phyloP scores from a whole-genome alignment of 2,888 invertebrate species.

The Spilosoma lubricipeda region DNA sequence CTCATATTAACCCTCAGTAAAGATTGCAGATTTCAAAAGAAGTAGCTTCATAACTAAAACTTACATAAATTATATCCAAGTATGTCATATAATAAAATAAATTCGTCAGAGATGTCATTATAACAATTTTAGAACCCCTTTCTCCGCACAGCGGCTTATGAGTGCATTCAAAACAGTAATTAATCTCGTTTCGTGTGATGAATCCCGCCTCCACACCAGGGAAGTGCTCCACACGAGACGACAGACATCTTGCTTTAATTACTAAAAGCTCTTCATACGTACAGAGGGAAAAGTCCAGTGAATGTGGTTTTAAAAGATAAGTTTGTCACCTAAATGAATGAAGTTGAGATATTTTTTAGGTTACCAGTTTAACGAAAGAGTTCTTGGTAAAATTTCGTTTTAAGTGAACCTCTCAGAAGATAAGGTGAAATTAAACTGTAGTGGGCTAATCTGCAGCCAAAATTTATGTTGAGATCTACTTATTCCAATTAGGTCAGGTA shows the following conservation, averaged over 20 bases:
- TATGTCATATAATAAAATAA: not conserved
- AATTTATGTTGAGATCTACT: not conserved
- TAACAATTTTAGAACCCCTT: slow-evolving; percentile 13
- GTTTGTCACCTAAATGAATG: slow-evolving; percentile 20
- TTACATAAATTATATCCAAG: not conserved
- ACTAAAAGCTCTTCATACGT: slow-evolving; percentile 30
- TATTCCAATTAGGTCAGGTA: not conserved
- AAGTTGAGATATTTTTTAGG: slow-evolving; percentile 11
- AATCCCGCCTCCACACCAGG: slow-evolving; percentile 5
- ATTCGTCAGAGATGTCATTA: not conserved
- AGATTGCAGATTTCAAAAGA: not conserved
- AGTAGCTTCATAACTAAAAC: not conserved
- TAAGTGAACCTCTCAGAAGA: not conserved
- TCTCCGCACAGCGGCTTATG: slow-evolving; percentile 1
- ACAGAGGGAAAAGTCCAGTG: slow-evolving; percentile 8
- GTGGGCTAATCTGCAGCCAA: not conserved
- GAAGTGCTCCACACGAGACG: slow-evolving; percentile 12
- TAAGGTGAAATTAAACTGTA: not conserved
- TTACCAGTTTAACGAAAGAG: not conserved
- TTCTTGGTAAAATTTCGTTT: not conserved
- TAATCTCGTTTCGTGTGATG: slow-evolving; percentile 21
- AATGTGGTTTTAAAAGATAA: slow-evolving; percentile 16
- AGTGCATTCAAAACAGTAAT: slow-evolving; percentile 19
- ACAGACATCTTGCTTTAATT: slow-evolving; percentile 35
- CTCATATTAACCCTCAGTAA: not conserved